Conservation (phyloP, 2,888 invertebrate species). For the Eucera pruinosa region DNA sequence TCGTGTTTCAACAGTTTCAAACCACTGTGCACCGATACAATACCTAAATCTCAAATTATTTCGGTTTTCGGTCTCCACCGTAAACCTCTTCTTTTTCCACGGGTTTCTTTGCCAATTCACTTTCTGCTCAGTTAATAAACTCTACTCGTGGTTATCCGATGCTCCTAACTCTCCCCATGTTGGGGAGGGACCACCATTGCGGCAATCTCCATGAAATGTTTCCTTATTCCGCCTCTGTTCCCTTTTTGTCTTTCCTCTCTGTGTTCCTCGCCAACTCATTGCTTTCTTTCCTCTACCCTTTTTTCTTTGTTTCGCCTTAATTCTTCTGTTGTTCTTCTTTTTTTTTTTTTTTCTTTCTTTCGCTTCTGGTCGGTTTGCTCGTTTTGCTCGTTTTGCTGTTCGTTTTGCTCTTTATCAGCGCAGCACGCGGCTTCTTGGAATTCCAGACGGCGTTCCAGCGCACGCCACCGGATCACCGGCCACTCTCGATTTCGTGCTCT, state of each 20-base stretch:
- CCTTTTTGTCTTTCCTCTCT: neutral
- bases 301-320: neutral
- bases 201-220: conserved; percentile 20
- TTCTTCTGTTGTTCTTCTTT: no score
- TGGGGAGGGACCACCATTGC: conserved; percentile 19
- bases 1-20: no score
- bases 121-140: conserved; percentile 23
- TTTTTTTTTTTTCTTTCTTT: neutral
- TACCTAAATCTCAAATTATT: no score
- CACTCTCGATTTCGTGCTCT: conserved; percentile 73
- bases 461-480: conserved; percentile 67
- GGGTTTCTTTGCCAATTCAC: neutral
- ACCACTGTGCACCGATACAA: no score
- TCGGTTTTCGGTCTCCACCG: no score
- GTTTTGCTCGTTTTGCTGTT: conserved; percentile 1
- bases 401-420: conserved; percentile 53
- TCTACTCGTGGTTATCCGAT: neutral
- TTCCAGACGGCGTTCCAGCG: conserved; percentile 69
- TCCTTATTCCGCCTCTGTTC: conserved; percentile 19
- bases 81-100: neutral
- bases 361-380: conserved; percentile 6
- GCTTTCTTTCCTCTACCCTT: neutral
- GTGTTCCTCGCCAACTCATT: neutral
- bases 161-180: no score
- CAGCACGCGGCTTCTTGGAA: conserved; percentile 69